Base-by-base conservation (phyloP, 2,113 vertebrate species). In the Calyptommatus sinebrachiatus region DNA sequence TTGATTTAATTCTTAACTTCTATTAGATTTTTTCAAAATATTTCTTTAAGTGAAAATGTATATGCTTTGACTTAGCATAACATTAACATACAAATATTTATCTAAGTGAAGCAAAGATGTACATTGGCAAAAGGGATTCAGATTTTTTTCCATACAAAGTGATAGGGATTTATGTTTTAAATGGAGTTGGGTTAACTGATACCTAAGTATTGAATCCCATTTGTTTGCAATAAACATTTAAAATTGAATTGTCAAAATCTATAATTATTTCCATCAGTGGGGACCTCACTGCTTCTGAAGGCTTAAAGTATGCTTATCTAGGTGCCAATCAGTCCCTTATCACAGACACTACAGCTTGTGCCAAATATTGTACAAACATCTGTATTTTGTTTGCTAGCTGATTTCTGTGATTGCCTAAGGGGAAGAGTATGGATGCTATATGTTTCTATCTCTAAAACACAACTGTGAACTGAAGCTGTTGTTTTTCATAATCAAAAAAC, bases 371-470 rank as follows among this genome's bases (percentile, higher is more conserved):
- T 62, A 79, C 67, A 41, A 72, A 14, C 35, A 57, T 70, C 71
- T 73, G 71, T 83, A n/a, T 22, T 53, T 83, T 18, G 61, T 74
- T 89, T 87, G n/a, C n/a, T 88, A 83, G 77, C 24, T 77, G 65
- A 41, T 66, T 69, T 18, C 62, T 41, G 14, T 62, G 28, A 3
- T 9, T 79, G 12, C 0, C 0, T 76, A 63, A 29, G 12, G 14
- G 71, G 61, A 28, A 28, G 72, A 6, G 63, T 57, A 1, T 5
- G 80, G 60, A 78, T 84, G 1, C 68, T 82, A n/a, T 26, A 24
- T 4, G 28, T 72, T 63, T 76, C 61, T 53, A 22, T n/a, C 83
- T 84, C 75, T 41, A 53, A 57, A 62, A n/a, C n/a, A n/a, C n/a
- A n/a, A 22, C n/a, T 78, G 63, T 65, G 28, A 41, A 73, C 24